These are phyloP conservation scores for Aselliscus stoliczkanus DNA, from an alignment of 2,797 vertebrate genomes.

Conservation along the genomic window DNA sequence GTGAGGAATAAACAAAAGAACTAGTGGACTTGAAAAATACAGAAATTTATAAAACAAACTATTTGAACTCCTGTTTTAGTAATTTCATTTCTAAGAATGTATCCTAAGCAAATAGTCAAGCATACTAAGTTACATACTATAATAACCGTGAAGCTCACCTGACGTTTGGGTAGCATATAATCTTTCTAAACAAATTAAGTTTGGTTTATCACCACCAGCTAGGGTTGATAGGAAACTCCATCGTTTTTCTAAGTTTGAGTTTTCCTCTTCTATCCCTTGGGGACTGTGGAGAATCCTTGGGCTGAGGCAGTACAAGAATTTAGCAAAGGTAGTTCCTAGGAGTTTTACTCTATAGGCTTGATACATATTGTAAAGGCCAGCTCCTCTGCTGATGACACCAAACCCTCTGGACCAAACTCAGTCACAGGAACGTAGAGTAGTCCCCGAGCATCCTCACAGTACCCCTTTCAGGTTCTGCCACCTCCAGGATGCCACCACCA, in stretches of 20 bases:
- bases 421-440: background rate
- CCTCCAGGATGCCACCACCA: background rate
- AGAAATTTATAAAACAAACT: background rate
- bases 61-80: background rate
- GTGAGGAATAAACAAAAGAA: slow-evolving; percentile 35
- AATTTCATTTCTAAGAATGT: slow-evolving; percentile 12
- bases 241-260: background rate
- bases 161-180: background rate
- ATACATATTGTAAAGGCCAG: background rate
- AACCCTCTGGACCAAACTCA: background rate
- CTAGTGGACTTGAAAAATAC: slow-evolving; percentile 24
- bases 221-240: background rate
- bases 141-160: background rate
- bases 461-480: background rate
- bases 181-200: background rate
- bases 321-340: background rate
- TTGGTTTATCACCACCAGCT: background rate
- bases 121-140: background rate
- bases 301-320: background rate
- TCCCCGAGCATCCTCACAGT: background rate
- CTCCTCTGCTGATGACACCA: background rate
- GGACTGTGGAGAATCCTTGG: background rate
- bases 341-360: background rate
- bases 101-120: background rate
- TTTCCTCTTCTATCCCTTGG: background rate